A percentile compares a stretch with the other conserved stretches of the same genome.
Conservation (phyloP, 2,113 vertebrate genomes). For the Parotia lawesii region DNA sequence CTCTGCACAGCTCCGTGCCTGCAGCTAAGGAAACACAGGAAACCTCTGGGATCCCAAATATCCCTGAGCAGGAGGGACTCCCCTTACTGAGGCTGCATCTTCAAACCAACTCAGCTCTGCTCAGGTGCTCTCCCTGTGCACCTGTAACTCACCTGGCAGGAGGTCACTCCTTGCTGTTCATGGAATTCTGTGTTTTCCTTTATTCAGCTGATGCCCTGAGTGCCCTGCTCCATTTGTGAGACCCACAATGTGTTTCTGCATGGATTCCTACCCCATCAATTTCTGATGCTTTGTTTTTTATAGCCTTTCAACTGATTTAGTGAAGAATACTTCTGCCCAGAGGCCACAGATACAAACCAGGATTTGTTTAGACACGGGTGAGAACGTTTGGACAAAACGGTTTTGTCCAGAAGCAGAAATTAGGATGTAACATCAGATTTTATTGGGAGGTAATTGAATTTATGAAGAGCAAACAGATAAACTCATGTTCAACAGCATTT, state of each 20-base stretch:
- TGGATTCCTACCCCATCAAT: background rate
- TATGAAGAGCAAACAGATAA: constrained; percentile 5
- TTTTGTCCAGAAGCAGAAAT: background rate
- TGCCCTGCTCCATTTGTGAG: background rate
- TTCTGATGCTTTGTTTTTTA: background rate
- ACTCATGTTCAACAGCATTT: background rate
- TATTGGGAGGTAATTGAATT: constrained; percentile 38
- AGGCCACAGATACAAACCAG: background rate
- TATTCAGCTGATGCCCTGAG: background rate
- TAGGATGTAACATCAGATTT: background rate
- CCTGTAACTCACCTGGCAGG: background rate
- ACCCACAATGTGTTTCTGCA: background rate
- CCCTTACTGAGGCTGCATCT: fast-evolving
- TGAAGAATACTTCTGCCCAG: background rate
- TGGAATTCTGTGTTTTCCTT: background rate
- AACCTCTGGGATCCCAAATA: background rate
- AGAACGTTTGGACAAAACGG: background rate
- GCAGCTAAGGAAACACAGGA: background rate
- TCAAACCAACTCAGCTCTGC: background rate
- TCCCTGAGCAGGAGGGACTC: background rate
- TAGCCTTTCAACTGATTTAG: background rate
- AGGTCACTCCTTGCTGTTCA: background rate
- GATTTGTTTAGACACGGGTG: background rate
- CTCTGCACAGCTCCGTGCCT: fast-evolving
- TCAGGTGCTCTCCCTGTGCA: background rate